Base-by-base conservation (phyloP, 2,888 invertebrate genomes). In the Hypolimnas misippus region DNA sequence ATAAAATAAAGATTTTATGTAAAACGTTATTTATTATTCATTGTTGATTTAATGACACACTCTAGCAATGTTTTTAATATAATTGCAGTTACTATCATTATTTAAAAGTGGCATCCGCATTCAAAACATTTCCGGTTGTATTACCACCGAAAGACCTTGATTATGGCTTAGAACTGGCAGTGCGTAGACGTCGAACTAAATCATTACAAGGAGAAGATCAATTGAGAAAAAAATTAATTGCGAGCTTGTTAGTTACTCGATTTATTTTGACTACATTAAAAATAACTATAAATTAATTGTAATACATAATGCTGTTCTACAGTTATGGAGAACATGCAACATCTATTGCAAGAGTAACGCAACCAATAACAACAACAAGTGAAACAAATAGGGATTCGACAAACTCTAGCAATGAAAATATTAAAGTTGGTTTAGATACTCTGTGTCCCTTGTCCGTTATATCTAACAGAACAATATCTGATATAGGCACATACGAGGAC, bases 171-270 rank as follows among this genome's bases (percentile, higher is more conserved):
- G 92, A 92, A 70, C 76, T 92, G 16, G 91, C 92, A 14, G 81
- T 92, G 21, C 82, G 93, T 12, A 78, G 93, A 64, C 83, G 92
- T 53, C 79, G 86, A 35, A 92, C 92, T 12, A 92, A 92, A 72
- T 92, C 92, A 0, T 75, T 93, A 65, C 72, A 85, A 35, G 85
- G 78, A 12, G 92, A 90, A 76, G 84, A 87, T 8, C 83, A 86
- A 63, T 72, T 92, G n/a, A 81, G 92, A 1, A 81, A 78, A 65
- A 84, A 81, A 67, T 71, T 92, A 6, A 81, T 86, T 40, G 81
- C 84, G 3, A 80, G 76, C 57, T 81, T 86, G 91, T 92, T 72
- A 82, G 82, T 61, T n/a, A n/a, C n/a, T n/a, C n/a, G n/a, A n/a
- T n/a, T n/a, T n/a, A n/a, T n/a, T n/a, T n/a, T n/a, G n/a, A n/a